A percentile compares a stretch with the other conserved stretches of the same genome.
phyloP scores from a whole-genome alignment of 2,113 vertebrate species.

The Seriola dumerili region DNA sequence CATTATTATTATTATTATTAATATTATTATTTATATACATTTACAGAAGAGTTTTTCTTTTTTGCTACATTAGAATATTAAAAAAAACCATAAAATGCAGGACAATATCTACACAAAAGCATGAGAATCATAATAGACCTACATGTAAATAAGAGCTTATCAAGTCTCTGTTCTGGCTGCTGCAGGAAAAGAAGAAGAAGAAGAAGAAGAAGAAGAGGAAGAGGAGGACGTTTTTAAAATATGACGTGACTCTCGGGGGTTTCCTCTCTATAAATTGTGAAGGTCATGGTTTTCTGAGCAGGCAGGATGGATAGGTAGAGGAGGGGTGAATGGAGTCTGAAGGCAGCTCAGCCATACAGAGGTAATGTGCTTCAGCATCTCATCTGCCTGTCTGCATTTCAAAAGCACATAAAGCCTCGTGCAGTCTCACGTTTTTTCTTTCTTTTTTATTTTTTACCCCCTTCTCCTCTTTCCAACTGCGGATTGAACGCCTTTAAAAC shows the following conservation, averaged over 20 bases:
- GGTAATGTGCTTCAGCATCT: slow-evolving; percentile 54
- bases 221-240: slow-evolving; percentile 53
- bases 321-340: slow-evolving; percentile 41
- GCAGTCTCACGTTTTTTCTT: neutral
- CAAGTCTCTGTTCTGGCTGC: slow-evolving; percentile 8
- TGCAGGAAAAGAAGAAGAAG: slow-evolving; percentile 19
- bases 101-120: neutral
- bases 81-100: too few relatives aligned
- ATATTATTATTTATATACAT: neutral
- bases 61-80: neutral
- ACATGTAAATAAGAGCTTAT: slow-evolving; percentile 3
- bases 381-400: slow-evolving; percentile 59
- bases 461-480: neutral
- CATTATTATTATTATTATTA: neutral
- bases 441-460: too few relatives aligned
- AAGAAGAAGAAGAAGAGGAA: slow-evolving; percentile 16
- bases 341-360: slow-evolving; percentile 43
- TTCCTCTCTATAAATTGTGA: slow-evolving; percentile 81
- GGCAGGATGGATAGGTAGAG: slow-evolving; percentile 65
- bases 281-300: slow-evolving; percentile 73
- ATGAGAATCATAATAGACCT: neutral
- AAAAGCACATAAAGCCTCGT: slow-evolving; percentile 12
- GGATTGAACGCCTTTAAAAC: slow-evolving; percentile 13
- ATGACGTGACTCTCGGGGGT: slow-evolving; percentile 78
- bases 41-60: neutral